Base-by-base conservation (phyloP, 53 echinoderm and acorn worm genomes). In the Luidia sarsii region DNA sequence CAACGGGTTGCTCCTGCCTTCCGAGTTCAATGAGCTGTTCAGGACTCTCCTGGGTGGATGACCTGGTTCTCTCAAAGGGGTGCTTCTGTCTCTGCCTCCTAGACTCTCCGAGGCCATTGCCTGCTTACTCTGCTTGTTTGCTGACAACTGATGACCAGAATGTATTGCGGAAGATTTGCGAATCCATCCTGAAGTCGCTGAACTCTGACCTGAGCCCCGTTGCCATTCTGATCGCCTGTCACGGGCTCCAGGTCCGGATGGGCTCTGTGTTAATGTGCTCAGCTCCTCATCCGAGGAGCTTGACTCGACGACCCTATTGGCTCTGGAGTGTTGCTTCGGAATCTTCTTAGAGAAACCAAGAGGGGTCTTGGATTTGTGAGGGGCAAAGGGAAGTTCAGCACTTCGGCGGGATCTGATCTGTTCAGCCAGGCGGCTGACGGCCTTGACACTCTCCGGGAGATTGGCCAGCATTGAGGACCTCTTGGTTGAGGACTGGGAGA, bases 381-480 rank as follows among this genome's bases (percentile, higher is more conserved):
- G 16, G 50, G 62, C 59, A 19, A n/a, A 38, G 23, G n/a, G 7
- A 4, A 3, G 30, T 46, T 7, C n/a, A 7, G 32, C 15, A 27
- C 65, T 71, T 35, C 43, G 23, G 0, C 60, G 36, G 32, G 73
- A 84, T 63, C 45, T 71, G 43, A 43, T 77, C 65, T 82, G 41
- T 39, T 75, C 86, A 4, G 82, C 86, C 39, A 90, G 50, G 13
- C 37, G 86, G 20, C 79, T 83, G 48, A 90, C 86, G 7, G 75
- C 82, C 36, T 68, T 36, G 43, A 90, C 57, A 53, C 86, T 79
- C 56, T 90, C 90, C 7, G 82, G 46, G 43, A 86, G 68, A 41
- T 67, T 60, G 6, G 83, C 39, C 2, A 35, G 35, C 35, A 36
- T 43, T 18, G 86, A 72, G 25, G 49, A 67, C 56, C 69, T 89